Percentiles rank a stretch among this genome's conserved stretches.
Evolutionary conservation across 2,888 invertebrate species (phyloP).

Genomic region (Xylocampa areola): DNA sequence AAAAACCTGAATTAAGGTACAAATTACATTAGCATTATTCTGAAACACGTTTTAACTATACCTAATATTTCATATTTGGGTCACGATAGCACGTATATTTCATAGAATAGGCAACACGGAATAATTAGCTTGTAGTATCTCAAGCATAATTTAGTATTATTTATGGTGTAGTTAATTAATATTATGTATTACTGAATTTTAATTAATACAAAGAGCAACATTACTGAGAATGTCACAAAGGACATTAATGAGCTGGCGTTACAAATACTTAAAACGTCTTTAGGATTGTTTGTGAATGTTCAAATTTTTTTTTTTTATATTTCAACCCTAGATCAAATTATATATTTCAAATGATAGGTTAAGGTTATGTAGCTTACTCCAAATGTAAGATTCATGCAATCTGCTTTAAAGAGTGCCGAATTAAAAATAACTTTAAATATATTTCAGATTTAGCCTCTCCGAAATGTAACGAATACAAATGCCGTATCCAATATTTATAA

Average conservation of each 20-base stretch:
- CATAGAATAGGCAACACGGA: constrained; percentile 21
- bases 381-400: too few relatives aligned
- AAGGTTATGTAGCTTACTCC: too few relatives aligned
- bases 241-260: background rate
- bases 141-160: constrained; percentile 17
- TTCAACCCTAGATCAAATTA: too few relatives aligned
- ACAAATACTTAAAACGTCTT: background rate
- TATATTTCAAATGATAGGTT: too few relatives aligned
- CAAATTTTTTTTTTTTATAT: too few relatives aligned
- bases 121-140: constrained; percentile 25
- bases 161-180: constrained; percentile 19
- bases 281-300: too few relatives aligned
- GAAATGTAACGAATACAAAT: constrained; percentile 7
- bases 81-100: constrained; percentile 21
- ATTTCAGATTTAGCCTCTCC: too few relatives aligned
- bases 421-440: background rate
- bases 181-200: constrained; percentile 4
- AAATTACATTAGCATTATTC: constrained; percentile 53
- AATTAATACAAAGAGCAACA: constrained; percentile 7
- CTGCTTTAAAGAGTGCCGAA: too few relatives aligned
- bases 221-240: background rate
- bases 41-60: constrained; percentile 42
- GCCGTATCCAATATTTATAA: constrained; percentile 59
- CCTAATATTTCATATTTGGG: constrained; percentile 36
- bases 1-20: constrained; percentile 47